Conservation (phyloP, 2,113 vertebrate species). For the Camarhynchus parvulus region DNA sequence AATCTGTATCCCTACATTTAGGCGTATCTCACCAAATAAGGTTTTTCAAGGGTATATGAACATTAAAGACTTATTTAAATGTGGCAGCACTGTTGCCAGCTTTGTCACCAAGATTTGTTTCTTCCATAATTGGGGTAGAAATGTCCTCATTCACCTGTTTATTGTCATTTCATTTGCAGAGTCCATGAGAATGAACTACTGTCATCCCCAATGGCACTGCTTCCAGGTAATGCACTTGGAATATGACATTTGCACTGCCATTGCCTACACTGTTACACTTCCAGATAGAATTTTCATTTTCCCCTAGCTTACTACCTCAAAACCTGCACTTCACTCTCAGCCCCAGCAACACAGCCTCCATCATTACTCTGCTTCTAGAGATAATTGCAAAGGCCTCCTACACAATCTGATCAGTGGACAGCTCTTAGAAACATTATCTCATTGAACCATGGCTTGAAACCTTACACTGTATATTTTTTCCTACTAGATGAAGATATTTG, state of each 20-base stretch:
- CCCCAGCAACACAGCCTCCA: neutral
- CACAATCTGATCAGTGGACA: neutral
- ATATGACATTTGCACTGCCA: neutral
- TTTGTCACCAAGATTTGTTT: neutral
- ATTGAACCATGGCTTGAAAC: neutral
- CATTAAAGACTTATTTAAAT: neutral
- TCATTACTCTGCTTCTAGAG: neutral
- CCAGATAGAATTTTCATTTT: neutral
- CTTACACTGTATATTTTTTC: neutral
- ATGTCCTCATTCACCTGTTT: neutral
- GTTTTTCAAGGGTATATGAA: neutral
- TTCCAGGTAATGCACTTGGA: neutral
- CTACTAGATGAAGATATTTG: neutral
- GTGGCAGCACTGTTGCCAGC: neutral
- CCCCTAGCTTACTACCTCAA: neutral
- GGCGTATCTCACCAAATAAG: neutral
- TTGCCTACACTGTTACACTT: neutral
- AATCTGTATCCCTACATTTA: neutral
- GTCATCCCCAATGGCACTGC: neutral
- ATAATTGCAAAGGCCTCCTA: neutral
- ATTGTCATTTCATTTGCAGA: rapidly evolving
- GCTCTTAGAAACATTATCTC: neutral
- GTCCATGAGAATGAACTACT: neutral
- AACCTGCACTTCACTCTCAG: neutral
- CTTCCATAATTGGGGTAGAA: neutral